A percentile compares a stretch with the other conserved stretches of the same genome.
phyloP scores from a whole-genome alignment of 2,113 vertebrate genomes.

The Alces alces region DNA sequence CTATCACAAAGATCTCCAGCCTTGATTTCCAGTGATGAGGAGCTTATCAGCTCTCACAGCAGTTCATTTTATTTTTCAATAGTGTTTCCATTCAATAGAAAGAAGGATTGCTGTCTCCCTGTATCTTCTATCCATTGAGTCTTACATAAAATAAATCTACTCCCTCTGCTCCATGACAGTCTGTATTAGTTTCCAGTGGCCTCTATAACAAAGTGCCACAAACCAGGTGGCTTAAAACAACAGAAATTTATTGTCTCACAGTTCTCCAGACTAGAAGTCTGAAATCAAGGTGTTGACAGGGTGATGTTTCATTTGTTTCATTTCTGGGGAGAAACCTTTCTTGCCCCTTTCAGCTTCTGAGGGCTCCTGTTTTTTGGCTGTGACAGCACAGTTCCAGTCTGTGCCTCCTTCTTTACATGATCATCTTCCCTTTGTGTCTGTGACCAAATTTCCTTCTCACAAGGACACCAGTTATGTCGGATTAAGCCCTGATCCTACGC shows the following conservation, averaged over 20 bases:
- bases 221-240: slow-evolving; percentile 13
- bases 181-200: neutral
- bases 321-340: neutral
- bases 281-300: neutral
- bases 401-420: neutral
- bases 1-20: neutral
- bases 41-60: neutral
- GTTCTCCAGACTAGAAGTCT: neutral
- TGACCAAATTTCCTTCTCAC: neutral
- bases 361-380: neutral
- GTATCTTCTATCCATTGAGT: neutral
- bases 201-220: neutral
- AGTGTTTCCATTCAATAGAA: slow-evolving; percentile 15
- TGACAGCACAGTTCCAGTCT: neutral
- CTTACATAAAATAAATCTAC: neutral
- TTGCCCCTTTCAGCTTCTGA: neutral
- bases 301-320: neutral
- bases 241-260: slow-evolving; percentile 13
- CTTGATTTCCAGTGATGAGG: neutral
- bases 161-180: neutral
- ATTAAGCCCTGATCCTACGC: neutral
- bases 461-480: neutral
- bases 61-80: slow-evolving; percentile 6
- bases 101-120: neutral
- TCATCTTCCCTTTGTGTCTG: neutral